Base-by-base conservation (phyloP, 2,888 invertebrate species). In the Noctua fimbriata region DNA sequence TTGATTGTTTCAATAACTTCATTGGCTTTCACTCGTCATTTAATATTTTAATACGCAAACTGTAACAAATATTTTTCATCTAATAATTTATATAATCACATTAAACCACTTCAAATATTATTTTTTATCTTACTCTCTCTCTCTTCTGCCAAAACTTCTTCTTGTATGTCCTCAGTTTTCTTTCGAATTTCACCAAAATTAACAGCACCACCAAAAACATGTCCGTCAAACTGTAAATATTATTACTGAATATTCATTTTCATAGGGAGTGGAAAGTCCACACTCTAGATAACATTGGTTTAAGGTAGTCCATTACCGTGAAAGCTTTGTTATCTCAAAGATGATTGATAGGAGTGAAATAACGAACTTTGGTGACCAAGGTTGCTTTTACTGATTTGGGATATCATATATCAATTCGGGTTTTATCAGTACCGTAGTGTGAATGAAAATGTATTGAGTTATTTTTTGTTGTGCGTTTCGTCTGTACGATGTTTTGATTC, bases 251-350 rank as follows among this genome's bases (percentile, higher is more conserved):
- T 84, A 83, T 82, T 66, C 79, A 83, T 84, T 73, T 82, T 65
- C 79, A 82, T 66, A 55, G 73, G 55, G 63, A 75, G 63, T 81
- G 75, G 69, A 82, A 81, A 79, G 79, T 70, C 74, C 73, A 81
- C 73, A 92, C 93, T 94, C 78, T 84, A 94, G 95, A 95, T 95
- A 95, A 91, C 90, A 86, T 80, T 79, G 88, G 89, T 91, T 85
- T 89, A 85, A 88, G 89, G 89, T 89, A 94, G 93, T 95, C 94
- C 95, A 96, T 96, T 96, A 96, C 89, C 89, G 92, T 96, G 92
- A 96, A 96, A 96, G 96, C 95, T 93, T 95, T 96, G 93, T 95
- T 96, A 96, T 96, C 96, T 75, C 16, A 52, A 80, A 86, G 76
- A 85, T 89, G 91, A 91, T 92, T 90, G 91, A 91, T 91, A 88